Conservation (phyloP, 2,888 invertebrate genomes). For the Pogonocherus hispidulus region DNA sequence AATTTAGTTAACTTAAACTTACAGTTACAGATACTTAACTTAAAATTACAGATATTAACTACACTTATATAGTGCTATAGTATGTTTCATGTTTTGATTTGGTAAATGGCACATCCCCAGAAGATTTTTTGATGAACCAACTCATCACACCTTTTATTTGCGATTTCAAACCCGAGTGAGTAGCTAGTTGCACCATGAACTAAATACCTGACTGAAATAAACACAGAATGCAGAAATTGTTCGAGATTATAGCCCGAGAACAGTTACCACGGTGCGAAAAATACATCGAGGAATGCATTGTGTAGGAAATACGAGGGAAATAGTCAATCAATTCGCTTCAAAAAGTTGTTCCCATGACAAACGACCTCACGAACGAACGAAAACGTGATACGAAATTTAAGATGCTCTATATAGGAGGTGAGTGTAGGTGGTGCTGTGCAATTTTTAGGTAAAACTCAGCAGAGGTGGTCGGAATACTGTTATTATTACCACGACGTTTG, state of each 20-base stretch:
- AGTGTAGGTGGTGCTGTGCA: conserved; percentile 5
- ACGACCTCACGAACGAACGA: conserved; percentile 46
- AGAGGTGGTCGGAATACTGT: neutral
- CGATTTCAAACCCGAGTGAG: too few relatives aligned
- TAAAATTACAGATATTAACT: too few relatives aligned
- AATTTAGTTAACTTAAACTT: too few relatives aligned
- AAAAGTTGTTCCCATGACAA: conserved; percentile 49
- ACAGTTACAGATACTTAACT: too few relatives aligned
- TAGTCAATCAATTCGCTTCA: conserved; percentile 37
- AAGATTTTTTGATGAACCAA: too few relatives aligned
- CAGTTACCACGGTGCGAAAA: conserved; percentile 21
- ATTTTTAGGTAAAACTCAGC: neutral
- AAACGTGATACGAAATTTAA: conserved; percentile 49
- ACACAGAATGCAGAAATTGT: neutral
- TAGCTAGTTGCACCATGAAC: too few relatives aligned
- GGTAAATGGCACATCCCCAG: too few relatives aligned
- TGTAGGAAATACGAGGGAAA: conserved; percentile 30
- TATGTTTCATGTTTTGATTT: too few relatives aligned
- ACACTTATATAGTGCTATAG: too few relatives aligned
- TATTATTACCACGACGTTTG: conserved; percentile 1
- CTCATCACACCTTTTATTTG: too few relatives aligned
- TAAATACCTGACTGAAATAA: neutral
- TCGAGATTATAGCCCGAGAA: conserved; percentile 6
- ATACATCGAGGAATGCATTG: conserved; percentile 19
- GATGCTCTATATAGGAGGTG: conserved; percentile 21